Base-by-base conservation (phyloP, 1,140 invertebrate genomes). In the Yoshiicerus persimilis region DNA sequence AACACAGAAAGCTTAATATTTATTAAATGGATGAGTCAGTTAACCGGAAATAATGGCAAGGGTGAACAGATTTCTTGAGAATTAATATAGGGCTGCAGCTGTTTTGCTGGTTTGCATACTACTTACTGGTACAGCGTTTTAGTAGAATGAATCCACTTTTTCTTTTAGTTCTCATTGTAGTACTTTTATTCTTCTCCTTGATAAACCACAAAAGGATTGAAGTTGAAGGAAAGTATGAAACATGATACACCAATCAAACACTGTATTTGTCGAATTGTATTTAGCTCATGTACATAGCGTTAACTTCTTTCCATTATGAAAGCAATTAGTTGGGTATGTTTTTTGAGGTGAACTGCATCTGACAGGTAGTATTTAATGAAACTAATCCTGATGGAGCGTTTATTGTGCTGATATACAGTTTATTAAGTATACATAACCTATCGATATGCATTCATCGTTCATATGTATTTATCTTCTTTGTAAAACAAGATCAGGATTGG, bases 331-430 rank as follows among this genome's bases (percentile, higher is more conserved):
- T 27, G 34, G 23, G 34, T 36, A 80, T 80, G 34, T 80, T 80
- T 34, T 9, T 80, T 80, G 75, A 80, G 32, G 30, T 80, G 75
- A 80, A 80, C 75, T 80, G 75, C 75, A 80, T 80, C 38, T 80
- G 75, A 80, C 75, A 80, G 75, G 75, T 80, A 80, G 75, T 80
- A 38, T 80, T 80, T 80, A 80, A 80, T 36, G 75, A 80, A 80
- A 80, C 27, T 80, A 80, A 80, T 80, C 75, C 75, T 80, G 75
- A 80, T 34, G 30, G 75, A 80, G 75, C 32, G 75, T 80, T 34
- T 80, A 38, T 80, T 80, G 38, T 36, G 34, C 75, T n/a, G n/a
- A n/a, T 70, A 27, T 70, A 70, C 66, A 70, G 66, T 70, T 80
- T 80, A 34, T 38, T 80, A 34, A 80, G 38, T 23, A 32, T 80